phyloP scores from a whole-genome alignment of 2,797 vertebrate genomes.

The Melopsittacus undulatus region DNA sequence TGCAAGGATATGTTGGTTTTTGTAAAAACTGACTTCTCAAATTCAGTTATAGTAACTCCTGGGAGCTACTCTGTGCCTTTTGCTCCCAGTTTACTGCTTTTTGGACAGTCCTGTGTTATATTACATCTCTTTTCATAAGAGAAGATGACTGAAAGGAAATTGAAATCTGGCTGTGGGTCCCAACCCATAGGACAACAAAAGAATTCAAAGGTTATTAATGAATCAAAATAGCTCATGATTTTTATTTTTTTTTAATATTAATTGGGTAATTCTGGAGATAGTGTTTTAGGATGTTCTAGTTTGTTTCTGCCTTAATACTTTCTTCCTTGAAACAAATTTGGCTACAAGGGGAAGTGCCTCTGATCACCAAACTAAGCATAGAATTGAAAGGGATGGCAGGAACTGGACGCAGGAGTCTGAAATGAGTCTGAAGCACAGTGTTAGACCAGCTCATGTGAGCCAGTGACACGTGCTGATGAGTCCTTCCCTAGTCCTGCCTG shows the following conservation, averaged over 20 bases:
- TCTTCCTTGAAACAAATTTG: not conserved
- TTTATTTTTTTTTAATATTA: accelerated
- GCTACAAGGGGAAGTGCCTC: not conserved
- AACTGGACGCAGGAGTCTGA: not conserved
- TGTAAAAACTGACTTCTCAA: not conserved
- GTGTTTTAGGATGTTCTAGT: not conserved
- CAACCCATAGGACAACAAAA: not conserved
- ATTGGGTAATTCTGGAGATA: not conserved
- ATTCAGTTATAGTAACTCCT: not conserved
- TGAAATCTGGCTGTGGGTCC: not conserved
- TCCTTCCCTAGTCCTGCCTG: not conserved
- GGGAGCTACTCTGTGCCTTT: not conserved
- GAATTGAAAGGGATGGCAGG: not conserved
- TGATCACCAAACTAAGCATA: not conserved
- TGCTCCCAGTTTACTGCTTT: not conserved
- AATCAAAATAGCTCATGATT: not conserved
- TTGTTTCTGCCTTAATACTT: not conserved
- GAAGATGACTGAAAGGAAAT: not conserved
- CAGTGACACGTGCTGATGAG: accelerated
- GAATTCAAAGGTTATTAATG: not conserved
- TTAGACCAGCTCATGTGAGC: not conserved
- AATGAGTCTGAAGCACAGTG: not conserved
- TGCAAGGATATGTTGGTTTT: not conserved
- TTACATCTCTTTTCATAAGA: not conserved
- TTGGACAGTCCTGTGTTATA: not conserved